Conservation (phyloP, 2,113 vertebrate genomes). For the Haemorhous mexicanus region DNA sequence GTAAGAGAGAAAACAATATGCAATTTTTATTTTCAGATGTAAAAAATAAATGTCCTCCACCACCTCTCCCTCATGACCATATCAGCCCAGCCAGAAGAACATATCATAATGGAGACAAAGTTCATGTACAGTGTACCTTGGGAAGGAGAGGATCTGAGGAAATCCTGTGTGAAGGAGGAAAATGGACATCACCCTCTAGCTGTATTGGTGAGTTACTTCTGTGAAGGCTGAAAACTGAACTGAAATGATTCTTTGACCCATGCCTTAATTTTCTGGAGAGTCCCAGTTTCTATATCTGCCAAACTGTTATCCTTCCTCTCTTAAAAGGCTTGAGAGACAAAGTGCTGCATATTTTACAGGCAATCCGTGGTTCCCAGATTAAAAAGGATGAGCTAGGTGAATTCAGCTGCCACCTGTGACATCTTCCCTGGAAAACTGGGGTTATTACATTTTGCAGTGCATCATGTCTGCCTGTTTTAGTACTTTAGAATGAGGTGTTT, state of each 20-base stretch:
- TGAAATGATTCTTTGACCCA: neutral
- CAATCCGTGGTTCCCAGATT: rapidly evolving
- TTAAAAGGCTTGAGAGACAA: neutral
- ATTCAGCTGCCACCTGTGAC: neutral
- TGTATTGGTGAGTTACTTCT: conserved; percentile 65
- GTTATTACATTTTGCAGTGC: neutral
- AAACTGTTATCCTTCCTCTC: neutral
- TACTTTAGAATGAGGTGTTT: neutral
- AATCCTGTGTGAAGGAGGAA: conserved; percentile 71
- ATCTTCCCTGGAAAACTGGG: neutral
- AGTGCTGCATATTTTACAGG: neutral
- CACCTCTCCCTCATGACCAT: conserved; percentile 57
- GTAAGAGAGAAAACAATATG: neutral
- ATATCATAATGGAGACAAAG: conserved; percentile 54
- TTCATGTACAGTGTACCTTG: conserved; percentile 62
- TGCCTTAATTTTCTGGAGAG: neutral
- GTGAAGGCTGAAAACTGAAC: neutral
- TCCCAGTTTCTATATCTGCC: neutral
- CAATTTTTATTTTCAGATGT: conserved; percentile 29
- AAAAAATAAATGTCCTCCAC: conserved; percentile 72
- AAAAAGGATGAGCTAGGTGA: neutral
- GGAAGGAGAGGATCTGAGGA: conserved; percentile 43
- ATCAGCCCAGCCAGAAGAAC: neutral
- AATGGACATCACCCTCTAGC: conserved; percentile 70
- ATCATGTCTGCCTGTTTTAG: neutral